phyloP scores from a whole-genome alignment of 2,888 invertebrate species.

The Acronicta psi region DNA sequence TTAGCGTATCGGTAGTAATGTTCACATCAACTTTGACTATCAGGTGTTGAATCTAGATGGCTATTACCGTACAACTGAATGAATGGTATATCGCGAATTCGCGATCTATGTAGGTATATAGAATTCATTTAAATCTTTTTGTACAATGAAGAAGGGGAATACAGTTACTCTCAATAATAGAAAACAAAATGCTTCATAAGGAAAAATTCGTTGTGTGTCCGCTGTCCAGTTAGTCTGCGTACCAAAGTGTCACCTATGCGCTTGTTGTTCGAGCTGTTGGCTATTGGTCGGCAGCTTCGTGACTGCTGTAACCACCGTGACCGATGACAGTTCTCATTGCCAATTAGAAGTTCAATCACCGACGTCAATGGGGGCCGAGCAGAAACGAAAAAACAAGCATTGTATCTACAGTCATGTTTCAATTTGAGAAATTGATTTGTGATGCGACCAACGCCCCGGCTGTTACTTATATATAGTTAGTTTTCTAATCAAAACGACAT shows the following conservation, averaged over 20 bases:
- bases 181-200: slow-evolving; percentile 31
- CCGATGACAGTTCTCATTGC: slow-evolving; percentile 73
- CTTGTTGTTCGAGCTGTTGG: slow-evolving; percentile 21
- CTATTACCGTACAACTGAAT: slow-evolving; percentile 6
- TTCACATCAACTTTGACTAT: slow-evolving; percentile 28
- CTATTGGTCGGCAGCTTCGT: slow-evolving; percentile 56
- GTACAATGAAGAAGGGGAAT: neutral
- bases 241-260: slow-evolving; percentile 43
- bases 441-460: slow-evolving; percentile 65
- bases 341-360: slow-evolving; percentile 86
- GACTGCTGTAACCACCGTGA: slow-evolving; percentile 67
- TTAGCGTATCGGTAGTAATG: slow-evolving; percentile 36
- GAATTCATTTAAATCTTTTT: slow-evolving; percentile 24
- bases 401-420: slow-evolving; percentile 75
- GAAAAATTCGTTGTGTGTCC: slow-evolving; percentile 26
- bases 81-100: slow-evolving; percentile 1
- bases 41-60: slow-evolving; percentile 29
- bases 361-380: slow-evolving; percentile 65
- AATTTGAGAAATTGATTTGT: slow-evolving; percentile 83
- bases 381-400: slow-evolving; percentile 67
- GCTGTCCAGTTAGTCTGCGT: slow-evolving; percentile 14
- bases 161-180: slow-evolving; percentile 31
- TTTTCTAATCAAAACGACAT: slow-evolving; percentile 66
- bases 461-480: slow-evolving; percentile 57
- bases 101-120: neutral